Base-by-base conservation (phyloP, 2,797 vertebrate genomes). In the Antennarius maculatus region DNA sequence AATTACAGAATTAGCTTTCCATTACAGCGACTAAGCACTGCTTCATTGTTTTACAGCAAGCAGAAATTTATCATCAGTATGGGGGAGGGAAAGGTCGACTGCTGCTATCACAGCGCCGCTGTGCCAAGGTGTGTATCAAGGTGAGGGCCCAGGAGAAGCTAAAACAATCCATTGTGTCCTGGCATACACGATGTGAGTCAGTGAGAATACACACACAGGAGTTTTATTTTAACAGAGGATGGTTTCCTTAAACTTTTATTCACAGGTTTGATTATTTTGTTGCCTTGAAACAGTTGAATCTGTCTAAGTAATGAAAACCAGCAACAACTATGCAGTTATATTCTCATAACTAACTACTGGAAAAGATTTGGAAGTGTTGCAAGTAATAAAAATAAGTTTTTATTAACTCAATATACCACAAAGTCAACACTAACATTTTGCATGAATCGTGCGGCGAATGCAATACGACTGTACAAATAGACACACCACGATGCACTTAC, bases 1-100 rank as follows among this genome's bases (percentile, higher is more conserved):
- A 93, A 93, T 93, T 90, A 83, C 77, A 80, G 80, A 91, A 92
- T 92, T 87, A 92, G 88, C 79, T 66, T 80, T 85, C 79, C 73
- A 88, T 93, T 92, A 93, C 61, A 55, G 81, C 76, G 62, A 74
- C 71, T 86, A 83, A 91, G 82, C 82, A 65, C 77, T 1, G 54
- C 80, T 86, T 89, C 82, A 91, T 90, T 92, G 90, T 91, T 92
- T 92, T 92, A 91, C 69, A 62, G 81, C 82, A 23, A 10, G 68
- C 48, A 6, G 61, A 69, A 47, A 59, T 88, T 90, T 88, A 84
- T 79, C 43, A 49, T 63, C 66, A 23, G 70, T 54, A 56, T 45
- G 71, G 69, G 53, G 14, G 43, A n/a, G 75, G 76, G 67, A 87
- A 89, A 88, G 82, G 88, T 87, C 66, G 60, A n/a, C 28, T 1